Evolutionary conservation across 2,113 vertebrate genomes (phyloP).

Genomic region (Lota lota): DNA sequence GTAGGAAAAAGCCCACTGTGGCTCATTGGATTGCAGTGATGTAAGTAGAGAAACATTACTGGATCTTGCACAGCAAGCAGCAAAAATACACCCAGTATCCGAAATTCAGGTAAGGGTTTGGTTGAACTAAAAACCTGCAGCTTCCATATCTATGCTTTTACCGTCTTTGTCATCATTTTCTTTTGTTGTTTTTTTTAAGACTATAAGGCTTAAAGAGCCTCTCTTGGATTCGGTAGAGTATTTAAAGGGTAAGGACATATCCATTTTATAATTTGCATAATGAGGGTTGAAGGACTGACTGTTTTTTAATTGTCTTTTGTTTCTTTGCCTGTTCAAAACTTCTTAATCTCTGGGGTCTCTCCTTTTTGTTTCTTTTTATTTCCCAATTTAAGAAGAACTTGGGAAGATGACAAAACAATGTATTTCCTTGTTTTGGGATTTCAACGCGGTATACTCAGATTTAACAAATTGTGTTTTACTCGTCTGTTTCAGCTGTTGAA

Average conservation of each 20-base stretch:
- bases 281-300: too few species aligned
- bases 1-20: conserved; percentile 39
- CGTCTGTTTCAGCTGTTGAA: neutral
- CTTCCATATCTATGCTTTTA: too few species aligned
- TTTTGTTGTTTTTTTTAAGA: conserved; percentile 26
- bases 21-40: conserved; percentile 17
- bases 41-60: conserved; percentile 20
- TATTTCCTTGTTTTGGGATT: neutral
- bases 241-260: neutral
- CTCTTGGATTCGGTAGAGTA: conserved; percentile 23
- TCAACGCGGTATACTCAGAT: neutral
- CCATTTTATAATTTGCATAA: neutral
- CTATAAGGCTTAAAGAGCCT: neutral
- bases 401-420: neutral
- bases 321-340: too few species aligned
- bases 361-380: too few species aligned
- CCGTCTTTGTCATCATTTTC: neutral
- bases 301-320: too few species aligned
- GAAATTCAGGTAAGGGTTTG: conserved; percentile 41
- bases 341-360: too few species aligned
- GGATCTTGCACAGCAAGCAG: conserved; percentile 57
- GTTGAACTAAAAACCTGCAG: too few species aligned
- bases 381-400: neutral
- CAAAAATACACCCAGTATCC: neutral
- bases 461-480: neutral